Conservation (phyloP, 2,797 vertebrate species). For the Hydrophis major region DNA sequence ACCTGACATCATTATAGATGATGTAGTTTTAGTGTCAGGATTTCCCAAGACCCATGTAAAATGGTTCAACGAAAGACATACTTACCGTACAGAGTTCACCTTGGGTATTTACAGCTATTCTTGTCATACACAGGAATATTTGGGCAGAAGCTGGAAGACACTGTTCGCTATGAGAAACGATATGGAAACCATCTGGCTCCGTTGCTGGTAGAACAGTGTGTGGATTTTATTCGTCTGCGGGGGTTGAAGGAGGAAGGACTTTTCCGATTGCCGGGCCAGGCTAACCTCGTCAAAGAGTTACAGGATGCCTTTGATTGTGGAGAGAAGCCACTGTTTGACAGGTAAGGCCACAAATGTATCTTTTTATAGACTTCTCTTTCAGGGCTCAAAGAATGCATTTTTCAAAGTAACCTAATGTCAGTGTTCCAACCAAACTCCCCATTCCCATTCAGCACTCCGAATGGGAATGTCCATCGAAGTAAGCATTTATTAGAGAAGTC, state of each 20-base stretch:
- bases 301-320: slow-evolving; percentile 97
- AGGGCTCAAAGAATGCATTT: not conserved
- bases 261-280: slow-evolving; percentile 92
- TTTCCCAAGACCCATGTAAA: not conserved
- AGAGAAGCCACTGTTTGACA: slow-evolving; percentile 95
- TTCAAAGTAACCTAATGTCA: not conserved
- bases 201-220: slow-evolving; percentile 96
- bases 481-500: no score
- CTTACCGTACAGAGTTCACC: not conserved
- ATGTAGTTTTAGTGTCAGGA: not conserved
- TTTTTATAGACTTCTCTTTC: not conserved
- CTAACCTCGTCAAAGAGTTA: slow-evolving; percentile 95
- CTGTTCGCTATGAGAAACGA: slow-evolving; percentile 89
- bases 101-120: not conserved
- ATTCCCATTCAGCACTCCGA: no score
- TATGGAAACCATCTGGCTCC: slow-evolving; percentile 91
- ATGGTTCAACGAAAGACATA: not conserved
- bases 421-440: no score
- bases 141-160: slow-evolving; percentile 97
- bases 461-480: no score
- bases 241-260: slow-evolving; percentile 94
- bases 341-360: slow-evolving; percentile 70
- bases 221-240: slow-evolving; percentile 91
- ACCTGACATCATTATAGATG: not conserved
- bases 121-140: slow-evolving; percentile 83